phyloP scores from a whole-genome alignment of 2,888 invertebrate genomes.

The Amphipyra tragopoginis region DNA sequence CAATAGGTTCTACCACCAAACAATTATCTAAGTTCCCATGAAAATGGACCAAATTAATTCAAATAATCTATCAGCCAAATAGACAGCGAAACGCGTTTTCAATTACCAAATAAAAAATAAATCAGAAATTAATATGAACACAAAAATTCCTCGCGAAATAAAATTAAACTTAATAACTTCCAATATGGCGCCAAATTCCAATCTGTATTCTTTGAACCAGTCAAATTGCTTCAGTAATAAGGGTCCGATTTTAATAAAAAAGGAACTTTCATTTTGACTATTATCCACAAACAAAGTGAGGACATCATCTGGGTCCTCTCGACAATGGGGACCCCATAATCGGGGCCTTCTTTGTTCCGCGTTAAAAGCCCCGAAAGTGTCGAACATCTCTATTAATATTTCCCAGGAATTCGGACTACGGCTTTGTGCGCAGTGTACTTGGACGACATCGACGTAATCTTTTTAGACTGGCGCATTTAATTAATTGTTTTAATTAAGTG shows the following conservation, averaged over 20 bases:
- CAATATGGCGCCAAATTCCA: slow-evolving; percentile 80
- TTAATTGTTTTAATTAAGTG: slow-evolving; percentile 26
- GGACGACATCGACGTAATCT: slow-evolving; percentile 59
- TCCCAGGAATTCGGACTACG: slow-evolving; percentile 49
- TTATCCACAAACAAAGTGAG: slow-evolving; percentile 64
- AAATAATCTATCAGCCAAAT: neutral
- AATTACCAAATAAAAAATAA: slow-evolving; percentile 42
- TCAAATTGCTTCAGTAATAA: slow-evolving; percentile 83
- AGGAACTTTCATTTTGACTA: slow-evolving; percentile 64
- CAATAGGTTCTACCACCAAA: no score
- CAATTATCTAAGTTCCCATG: no score
- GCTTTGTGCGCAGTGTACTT: slow-evolving; percentile 37
- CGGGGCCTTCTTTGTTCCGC: slow-evolving; percentile 74
- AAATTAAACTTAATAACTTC: slow-evolving; percentile 75
- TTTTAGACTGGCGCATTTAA: slow-evolving; percentile 34
- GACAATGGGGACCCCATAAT: slow-evolving; percentile 59
- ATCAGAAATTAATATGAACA: slow-evolving; percentile 50
- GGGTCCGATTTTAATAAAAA: slow-evolving; percentile 72
- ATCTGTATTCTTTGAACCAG: slow-evolving; percentile 78
- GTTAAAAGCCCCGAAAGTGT: slow-evolving; percentile 77
- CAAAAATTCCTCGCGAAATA: slow-evolving; percentile 50
- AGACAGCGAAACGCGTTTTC: slow-evolving; percentile 17
- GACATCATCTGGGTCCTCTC: slow-evolving; percentile 73
- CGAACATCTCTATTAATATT: slow-evolving; percentile 84
- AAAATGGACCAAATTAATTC: no score